Base-by-base conservation (phyloP, 1,140 invertebrate genomes). In the Nasonia longicornis region DNA sequence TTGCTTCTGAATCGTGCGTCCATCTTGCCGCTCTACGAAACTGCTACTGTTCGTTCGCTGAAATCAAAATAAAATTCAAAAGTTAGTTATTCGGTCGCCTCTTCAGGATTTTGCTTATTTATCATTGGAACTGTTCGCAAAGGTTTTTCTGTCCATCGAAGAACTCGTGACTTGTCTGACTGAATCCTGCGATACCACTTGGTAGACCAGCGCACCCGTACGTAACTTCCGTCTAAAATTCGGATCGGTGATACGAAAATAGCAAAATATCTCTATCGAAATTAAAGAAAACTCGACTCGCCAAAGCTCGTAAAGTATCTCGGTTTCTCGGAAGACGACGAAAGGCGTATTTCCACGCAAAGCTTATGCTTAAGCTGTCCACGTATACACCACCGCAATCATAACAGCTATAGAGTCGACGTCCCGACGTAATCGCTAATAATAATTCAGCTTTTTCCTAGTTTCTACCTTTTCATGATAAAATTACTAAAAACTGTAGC, bases 1-100 rank as follows among this genome's bases (percentile, higher is more conserved):
- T 96, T 96, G 91, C 92, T 95, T 93, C 95, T 96, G 93, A 96
- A 96, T 95, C 96, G 95, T 93, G 94, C 95, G 93, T 93, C 93
- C 93, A 93, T 92, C 92, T 93, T 91, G 91, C 91, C 92, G 89
- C 90, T 91, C 87, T 90, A 89, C 88, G 89, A 87, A 89, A 85
- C 89, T 89, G 88, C 87, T 77, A 91, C 88, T 90, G 87, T 92
- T 95, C 94, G 94, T 94, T 93, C 92, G 93, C 94, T 95, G 89
- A 82, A 94, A 93, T 83, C 87, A 89, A 88, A 87, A 42, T 82
- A 74, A 79, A 75, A 63, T 75, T 31, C 2, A 26, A 52, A 12
- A 74, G 20, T 70, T 14, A 70, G 31, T 38, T 2, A 20, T 66
- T 29, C 16, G 3, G 26, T 26, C 11, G 26, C 7, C 2, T 66